Conservation (phyloP, 2,797 vertebrate species). For the Telmatherina bonti region DNA sequence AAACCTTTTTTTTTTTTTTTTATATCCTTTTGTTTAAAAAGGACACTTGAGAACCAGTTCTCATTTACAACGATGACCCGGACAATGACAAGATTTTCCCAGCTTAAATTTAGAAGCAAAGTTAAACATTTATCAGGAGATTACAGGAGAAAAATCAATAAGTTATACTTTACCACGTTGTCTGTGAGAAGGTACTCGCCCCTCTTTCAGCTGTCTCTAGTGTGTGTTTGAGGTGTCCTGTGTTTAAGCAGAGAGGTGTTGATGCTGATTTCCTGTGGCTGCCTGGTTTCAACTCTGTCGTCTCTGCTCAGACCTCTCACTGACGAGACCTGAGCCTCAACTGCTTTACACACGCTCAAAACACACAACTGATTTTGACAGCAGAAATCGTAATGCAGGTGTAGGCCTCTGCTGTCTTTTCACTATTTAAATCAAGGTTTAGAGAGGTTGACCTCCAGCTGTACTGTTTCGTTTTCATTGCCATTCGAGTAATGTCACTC, state of each 20-base stretch:
- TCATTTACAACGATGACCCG: no score
- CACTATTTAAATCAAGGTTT: slow-evolving; percentile 6
- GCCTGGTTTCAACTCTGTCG: slow-evolving; percentile 36
- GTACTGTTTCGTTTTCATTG: slow-evolving; percentile 3
- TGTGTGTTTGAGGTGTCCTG: slow-evolving; percentile 27
- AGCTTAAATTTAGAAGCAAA: background rate
- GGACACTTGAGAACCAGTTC: no score
- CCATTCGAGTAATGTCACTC: slow-evolving; percentile 12
- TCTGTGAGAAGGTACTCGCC: background rate
- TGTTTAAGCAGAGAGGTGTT: slow-evolving; percentile 43
- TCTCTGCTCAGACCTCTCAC: slow-evolving; percentile 27
- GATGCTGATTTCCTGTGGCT: slow-evolving; percentile 52
- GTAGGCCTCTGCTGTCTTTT: slow-evolving; percentile 31
- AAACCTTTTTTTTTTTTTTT: no score
- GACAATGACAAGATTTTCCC: no score
- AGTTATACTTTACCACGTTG: background rate
- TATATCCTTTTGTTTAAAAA: no score
- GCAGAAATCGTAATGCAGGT: slow-evolving; percentile 28
- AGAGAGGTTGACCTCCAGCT: slow-evolving; percentile 33
- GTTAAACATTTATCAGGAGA: no score
- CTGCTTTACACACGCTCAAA: slow-evolving; percentile 24
- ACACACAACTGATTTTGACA: slow-evolving; percentile 37
- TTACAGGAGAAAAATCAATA: background rate
- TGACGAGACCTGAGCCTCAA: slow-evolving; percentile 26
- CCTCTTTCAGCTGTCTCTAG: background rate